Evolutionary conservation across 2,888 invertebrate species (phyloP).

Genomic region (Cataglyphis cursor): DNA sequence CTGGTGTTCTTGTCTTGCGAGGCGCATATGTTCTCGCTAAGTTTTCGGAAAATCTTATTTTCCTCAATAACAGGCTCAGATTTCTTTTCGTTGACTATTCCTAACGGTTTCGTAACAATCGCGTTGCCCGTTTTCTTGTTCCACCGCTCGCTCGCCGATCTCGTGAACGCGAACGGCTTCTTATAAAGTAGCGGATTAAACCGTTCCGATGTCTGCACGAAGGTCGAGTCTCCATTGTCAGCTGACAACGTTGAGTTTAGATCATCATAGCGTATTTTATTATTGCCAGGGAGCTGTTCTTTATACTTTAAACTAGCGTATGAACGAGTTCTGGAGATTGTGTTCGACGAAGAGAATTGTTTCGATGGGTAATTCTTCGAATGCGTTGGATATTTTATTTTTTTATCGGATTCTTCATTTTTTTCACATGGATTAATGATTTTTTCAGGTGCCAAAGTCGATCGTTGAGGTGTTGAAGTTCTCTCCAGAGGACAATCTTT

Average conservation of each 20-base stretch:
- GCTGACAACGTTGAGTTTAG: constrained; percentile 89
- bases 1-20: constrained; percentile 79
- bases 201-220: constrained; percentile 88
- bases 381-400: constrained; percentile 72
- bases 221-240: constrained; percentile 88
- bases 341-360: neutral
- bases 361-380: constrained; percentile 71
- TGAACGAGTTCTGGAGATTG: constrained; percentile 58
- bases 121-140: neutral
- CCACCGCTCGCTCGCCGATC: constrained; percentile 79
- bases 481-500: too few species aligned
- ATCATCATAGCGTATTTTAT: constrained; percentile 87
- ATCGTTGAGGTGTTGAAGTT: neutral
- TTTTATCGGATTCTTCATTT: constrained; percentile 58
- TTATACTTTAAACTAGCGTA: constrained; percentile 73
- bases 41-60: constrained; percentile 78
- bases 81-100: neutral
- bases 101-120: neutral
- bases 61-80: constrained; percentile 65
- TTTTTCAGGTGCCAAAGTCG: neutral
- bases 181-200: constrained; percentile 82
- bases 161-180: constrained; percentile 81
- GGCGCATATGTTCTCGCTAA: constrained; percentile 81
- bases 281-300: constrained; percentile 68
- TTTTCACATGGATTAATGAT: neutral